Evolutionary conservation across 1,140 invertebrate species (phyloP).

Genomic region (Phymastichus coffea): DNA sequence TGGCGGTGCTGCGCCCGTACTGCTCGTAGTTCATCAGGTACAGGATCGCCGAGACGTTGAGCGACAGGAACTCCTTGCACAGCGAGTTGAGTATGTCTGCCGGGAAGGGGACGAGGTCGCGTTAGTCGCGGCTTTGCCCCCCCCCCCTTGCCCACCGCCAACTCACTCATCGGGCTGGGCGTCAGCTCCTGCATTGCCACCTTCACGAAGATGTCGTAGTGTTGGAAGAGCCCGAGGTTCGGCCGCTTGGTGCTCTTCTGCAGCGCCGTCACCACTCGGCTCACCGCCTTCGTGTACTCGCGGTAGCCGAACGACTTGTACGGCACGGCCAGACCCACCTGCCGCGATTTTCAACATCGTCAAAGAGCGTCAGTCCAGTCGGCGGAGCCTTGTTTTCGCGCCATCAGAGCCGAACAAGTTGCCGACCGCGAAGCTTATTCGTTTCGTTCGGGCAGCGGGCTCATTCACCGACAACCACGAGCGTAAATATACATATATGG

Average conservation of each 20-base stretch:
- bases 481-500: too few species aligned
- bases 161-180: slow-evolving; percentile 77
- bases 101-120: too few species aligned
- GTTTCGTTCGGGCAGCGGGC: too few species aligned
- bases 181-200: slow-evolving; percentile 72
- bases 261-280: slow-evolving; percentile 40
- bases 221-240: slow-evolving; percentile 67
- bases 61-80: slow-evolving; percentile 84
- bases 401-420: too few species aligned
- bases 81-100: slow-evolving; percentile 81
- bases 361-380: too few species aligned
- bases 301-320: slow-evolving; percentile 73
- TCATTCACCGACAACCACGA: too few species aligned
- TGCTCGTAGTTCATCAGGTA: slow-evolving; percentile 92
- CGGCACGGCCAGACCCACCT: slow-evolving; percentile 73
- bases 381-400: too few species aligned
- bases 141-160: not conserved
- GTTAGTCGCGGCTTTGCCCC: too few species aligned
- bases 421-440: too few species aligned
- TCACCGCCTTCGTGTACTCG: slow-evolving; percentile 69
- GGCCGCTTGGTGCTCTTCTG: slow-evolving; percentile 56
- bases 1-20: slow-evolving; percentile 83
- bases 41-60: slow-evolving; percentile 87
- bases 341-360: slow-evolving; percentile 29
- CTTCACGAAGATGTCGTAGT: slow-evolving; percentile 68